phyloP scores from a whole-genome alignment of 2,888 invertebrate genomes.

The Harmothoe impar region DNA sequence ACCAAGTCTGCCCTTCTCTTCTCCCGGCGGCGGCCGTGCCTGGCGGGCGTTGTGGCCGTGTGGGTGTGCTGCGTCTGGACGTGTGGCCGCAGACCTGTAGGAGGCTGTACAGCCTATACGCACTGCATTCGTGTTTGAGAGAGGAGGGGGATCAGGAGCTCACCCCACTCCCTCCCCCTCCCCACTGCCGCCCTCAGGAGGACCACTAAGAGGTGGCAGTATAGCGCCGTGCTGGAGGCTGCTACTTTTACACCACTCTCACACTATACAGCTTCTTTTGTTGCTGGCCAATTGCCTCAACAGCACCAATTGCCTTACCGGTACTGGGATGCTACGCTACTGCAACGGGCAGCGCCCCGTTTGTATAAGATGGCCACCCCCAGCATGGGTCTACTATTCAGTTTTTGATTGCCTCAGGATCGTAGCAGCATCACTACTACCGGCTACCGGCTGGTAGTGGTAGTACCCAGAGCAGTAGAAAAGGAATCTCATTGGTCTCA shows the following conservation, averaged over 20 bases:
- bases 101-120: not conserved
- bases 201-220: not conserved
- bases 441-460: not conserved
- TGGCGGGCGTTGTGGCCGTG: conserved; percentile 15
- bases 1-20: not conserved
- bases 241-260: not conserved
- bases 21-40: not conserved
- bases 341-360: not conserved
- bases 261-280: not conserved
- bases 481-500: not conserved
- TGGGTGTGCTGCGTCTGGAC: not conserved
- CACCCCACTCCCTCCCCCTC: not conserved
- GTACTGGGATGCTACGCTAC: not conserved
- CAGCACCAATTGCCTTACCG: not conserved
- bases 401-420: not conserved
- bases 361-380: not conserved
- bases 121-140: not conserved
- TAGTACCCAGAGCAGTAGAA: not conserved
- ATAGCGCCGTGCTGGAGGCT: not conserved
- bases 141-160: not conserved
- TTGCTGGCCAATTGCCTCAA: not conserved
- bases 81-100: not conserved
- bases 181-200: not conserved
- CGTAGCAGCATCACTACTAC: not conserved
- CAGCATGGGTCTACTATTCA: not conserved